Conservation (phyloP, 2,888 invertebrate genomes). For the Tuta absoluta region DNA sequence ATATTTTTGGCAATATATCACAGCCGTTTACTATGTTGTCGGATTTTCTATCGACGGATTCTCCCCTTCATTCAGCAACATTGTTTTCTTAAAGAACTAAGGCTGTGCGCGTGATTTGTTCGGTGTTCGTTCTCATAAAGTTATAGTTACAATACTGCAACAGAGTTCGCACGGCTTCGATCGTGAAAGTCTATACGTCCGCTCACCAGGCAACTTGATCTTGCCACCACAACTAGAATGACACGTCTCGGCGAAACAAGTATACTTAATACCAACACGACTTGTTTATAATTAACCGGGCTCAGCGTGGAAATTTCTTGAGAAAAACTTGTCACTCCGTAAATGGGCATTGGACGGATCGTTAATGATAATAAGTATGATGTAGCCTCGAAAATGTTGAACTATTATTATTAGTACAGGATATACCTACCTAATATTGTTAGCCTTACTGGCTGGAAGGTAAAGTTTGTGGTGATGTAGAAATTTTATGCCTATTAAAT, state of each 20-base stretch:
- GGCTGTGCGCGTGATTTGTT: conserved; percentile 1
- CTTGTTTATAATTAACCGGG: conserved; percentile 34
- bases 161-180: conserved; percentile 44
- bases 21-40: conserved; percentile 47
- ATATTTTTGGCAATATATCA: conserved; percentile 52
- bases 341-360: conserved; percentile 21
- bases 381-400: conserved; percentile 24
- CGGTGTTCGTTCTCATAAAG: conserved; percentile 16
- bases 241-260: conserved; percentile 40
- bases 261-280: conserved; percentile 31
- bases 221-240: conserved; percentile 41
- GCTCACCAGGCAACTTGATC: conserved; percentile 46
- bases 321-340: conserved; percentile 26
- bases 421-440: neutral
- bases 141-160: conserved; percentile 14
- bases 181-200: conserved; percentile 54
- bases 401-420: neutral
- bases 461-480: neutral
- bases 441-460: neutral
- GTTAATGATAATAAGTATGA: conserved; percentile 17
- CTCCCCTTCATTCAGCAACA: conserved; percentile 45
- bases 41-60: conserved; percentile 34
- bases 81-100: neutral
- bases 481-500: too few species aligned
- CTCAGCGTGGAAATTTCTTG: conserved; percentile 26